Base-by-base conservation (phyloP, 2,888 invertebrate genomes). In the Schrankia costaestrigalis region DNA sequence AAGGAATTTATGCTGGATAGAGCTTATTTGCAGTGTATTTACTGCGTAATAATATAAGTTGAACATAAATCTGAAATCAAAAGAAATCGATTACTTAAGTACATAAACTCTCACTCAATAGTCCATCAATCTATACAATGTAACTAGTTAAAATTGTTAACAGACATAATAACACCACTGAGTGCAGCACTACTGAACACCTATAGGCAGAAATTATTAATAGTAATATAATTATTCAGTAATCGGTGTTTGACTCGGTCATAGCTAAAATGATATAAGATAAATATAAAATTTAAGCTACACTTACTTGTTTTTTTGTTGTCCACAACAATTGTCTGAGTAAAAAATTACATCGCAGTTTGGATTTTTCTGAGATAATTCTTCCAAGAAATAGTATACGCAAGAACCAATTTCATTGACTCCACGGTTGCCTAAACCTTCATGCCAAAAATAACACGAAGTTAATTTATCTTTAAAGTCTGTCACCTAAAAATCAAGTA, bases 381-480 rank as follows among this genome's bases (percentile, higher is more conserved):
- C 24, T 24, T 27, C 10, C 2, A 22, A 7, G 7, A 4, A 22
- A 3, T 4, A 3, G 7, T 22, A 22, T 11, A 22, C 22, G 7
- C 19, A 36, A 9, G 15, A 33, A 11, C 38, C 38, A 9, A 38
- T 38, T 33, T 38, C 38, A 10, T 24, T 35, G 15, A 26, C 19
- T n/a, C 31, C 35, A 11, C 31, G 23, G 14, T 27, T 11, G 9
- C 29, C 31, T n/a, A 38, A 13, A 7, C 33, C 38, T 17, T 46
- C 44, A 25, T 44, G 44, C 40, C 46, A 46, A 34, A 44, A 44
- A 17, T 31, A 41, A 26, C 46, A 50, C 3, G 21, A 24, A 2
- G 42, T 50, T 14, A 30, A n/a, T 34, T 27, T 17, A 2, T 33
- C 6, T 9, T 41, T 50, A 5, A 24, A 15, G 27, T 50, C 22